phyloP scores from a whole-genome alignment of 2,113 vertebrate genomes.

The Dromaius novaehollandiae region DNA sequence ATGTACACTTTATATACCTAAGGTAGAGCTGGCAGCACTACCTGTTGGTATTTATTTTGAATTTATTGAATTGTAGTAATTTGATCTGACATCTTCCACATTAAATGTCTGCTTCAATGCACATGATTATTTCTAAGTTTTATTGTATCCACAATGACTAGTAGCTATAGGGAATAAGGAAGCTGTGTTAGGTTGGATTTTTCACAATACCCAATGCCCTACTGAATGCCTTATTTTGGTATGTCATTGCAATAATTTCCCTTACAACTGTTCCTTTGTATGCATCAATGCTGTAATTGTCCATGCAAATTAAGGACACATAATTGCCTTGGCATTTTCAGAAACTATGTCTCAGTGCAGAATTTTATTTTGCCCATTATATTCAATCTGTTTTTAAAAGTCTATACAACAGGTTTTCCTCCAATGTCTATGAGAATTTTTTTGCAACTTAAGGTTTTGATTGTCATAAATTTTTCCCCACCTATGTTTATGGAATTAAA shows the following conservation, averaged over 20 bases:
- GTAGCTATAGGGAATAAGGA: not conserved
- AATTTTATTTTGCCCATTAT: not conserved
- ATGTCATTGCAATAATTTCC: not conserved
- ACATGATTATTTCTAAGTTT: not conserved
- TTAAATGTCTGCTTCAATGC: not conserved
- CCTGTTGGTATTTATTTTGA: not conserved
- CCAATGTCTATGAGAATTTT: not conserved
- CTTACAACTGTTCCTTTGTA: not conserved
- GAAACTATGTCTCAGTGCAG: not conserved
- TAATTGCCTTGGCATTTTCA: not conserved
- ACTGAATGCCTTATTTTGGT: not conserved
- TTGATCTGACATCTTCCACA: accelerated
- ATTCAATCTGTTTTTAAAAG: not conserved
- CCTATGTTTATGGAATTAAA: not conserved
- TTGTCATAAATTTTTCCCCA: not conserved
- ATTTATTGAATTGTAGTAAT: not conserved
- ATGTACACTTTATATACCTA: not conserved
- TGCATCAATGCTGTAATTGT: not conserved
- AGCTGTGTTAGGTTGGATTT: not conserved
- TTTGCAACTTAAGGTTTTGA: not conserved
- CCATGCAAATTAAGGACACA: not conserved
- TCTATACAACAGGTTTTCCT: not conserved
- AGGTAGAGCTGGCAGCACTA: not conserved
- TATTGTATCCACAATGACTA: not conserved
- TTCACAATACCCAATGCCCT: not conserved